Evolutionary conservation across 2,888 invertebrate genomes (phyloP), one percentile per base, ranked within the genome.

Genomic region (Drosophila robusta): DNA sequence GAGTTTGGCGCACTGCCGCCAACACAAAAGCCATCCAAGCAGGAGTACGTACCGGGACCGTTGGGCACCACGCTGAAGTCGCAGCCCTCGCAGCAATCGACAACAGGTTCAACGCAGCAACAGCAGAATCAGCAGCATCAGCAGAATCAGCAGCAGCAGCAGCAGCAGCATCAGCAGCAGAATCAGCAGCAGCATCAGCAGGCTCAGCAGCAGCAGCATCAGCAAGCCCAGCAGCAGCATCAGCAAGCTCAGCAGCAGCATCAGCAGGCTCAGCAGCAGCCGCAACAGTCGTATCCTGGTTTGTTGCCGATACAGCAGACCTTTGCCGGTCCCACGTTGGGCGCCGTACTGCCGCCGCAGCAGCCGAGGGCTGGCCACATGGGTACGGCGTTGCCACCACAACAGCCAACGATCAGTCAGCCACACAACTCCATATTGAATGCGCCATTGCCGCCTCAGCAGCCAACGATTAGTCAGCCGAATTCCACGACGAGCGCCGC

Each of bases 21-120:
- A 42, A 54, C 46, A 4, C 29, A 34, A 18, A 9, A 22, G 11
- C 14, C 60, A 16, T 12, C 66, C 1, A 68, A 57, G 26, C 34
- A 14, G 36, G 68, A 69, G 12, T 71, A 41, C 29, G 42, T 41
- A 26, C 24, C 36, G 9, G 55, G 64, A 34, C 70, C 78, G 0
- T 14, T 64, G 50, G 67, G 76, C 4, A 32, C 9, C 11, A 55
- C 41, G 26, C 8, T 34, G 12, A 34, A 12, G 26, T 26, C 26
- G 32, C 57, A 38, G 38, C 24, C 34, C 7, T 1, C 9, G 4
- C 52, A 47, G 36, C 62, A 62, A 26, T 26, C 29, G 9, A 29
- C 11, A 11, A 1, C 32, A 11, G 11, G 34, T 34, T 12, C 34
- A 34, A 34, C 12, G 41, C 34, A 11, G 14, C 32, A 4, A 16